Evolutionary conservation across 2,113 vertebrate species (phyloP).

Genomic region (Melanostigma gelatinosum): DNA sequence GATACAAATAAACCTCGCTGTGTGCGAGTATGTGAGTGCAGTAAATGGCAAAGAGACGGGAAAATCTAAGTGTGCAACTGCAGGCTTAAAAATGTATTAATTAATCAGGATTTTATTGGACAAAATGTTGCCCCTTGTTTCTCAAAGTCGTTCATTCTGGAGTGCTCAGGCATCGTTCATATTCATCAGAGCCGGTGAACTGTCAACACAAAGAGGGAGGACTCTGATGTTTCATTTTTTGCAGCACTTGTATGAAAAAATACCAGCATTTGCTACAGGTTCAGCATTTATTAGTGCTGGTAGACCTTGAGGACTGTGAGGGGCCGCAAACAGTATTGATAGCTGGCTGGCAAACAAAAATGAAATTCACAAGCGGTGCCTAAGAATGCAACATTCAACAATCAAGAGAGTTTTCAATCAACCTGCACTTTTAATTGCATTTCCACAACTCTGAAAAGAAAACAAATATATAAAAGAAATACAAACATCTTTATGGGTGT

Average conservation of each 20-base stretch:
- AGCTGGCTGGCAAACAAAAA: conserved; percentile 40
- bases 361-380: conserved; percentile 26
- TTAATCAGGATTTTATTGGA: conserved; percentile 17
- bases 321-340: conserved; percentile 18
- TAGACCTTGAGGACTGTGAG: conserved; percentile 25
- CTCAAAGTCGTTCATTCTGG: background rate
- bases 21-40: background rate
- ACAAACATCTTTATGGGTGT: background rate
- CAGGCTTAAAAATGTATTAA: background rate
- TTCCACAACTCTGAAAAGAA: background rate
- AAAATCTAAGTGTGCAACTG: conserved; percentile 10
- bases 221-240: conserved; percentile 33
- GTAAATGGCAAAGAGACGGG: background rate
- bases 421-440: conserved; percentile 16
- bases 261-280: conserved; percentile 20
- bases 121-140: background rate
- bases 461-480: background rate
- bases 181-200: conserved; percentile 21
- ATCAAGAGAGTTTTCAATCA: background rate
- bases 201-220: conserved; percentile 17
- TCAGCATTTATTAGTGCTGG: conserved; percentile 32
- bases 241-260: conserved; percentile 23
- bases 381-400: conserved; percentile 23
- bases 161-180: conserved; percentile 9
- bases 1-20: conserved; percentile 20